Conservation (phyloP, 2,888 invertebrate genomes). For the Stenchaetothrips biformis region DNA sequence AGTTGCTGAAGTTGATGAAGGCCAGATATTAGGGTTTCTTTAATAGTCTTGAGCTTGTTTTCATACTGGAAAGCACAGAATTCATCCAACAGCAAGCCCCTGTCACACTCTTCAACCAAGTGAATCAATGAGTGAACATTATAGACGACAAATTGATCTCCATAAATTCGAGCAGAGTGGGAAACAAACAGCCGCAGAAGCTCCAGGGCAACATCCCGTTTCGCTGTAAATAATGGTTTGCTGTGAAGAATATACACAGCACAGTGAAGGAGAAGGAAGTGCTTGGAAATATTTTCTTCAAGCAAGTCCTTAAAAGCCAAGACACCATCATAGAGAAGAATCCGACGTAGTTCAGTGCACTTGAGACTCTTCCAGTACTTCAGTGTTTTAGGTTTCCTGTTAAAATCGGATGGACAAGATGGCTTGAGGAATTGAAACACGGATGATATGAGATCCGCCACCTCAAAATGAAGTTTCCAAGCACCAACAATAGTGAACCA, state of each 20-base stretch:
- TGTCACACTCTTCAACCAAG: not conserved
- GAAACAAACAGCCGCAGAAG: not conserved
- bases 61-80: not conserved
- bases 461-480: too few species aligned
- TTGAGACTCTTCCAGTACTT: not conserved
- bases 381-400: not conserved
- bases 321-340: not conserved
- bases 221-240: not conserved
- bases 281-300: not conserved
- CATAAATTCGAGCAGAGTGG: not conserved
- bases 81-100: not conserved
- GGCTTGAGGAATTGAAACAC: too few species aligned
- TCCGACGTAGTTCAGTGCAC: constrained; percentile 4
- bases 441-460: too few species aligned
- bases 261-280: constrained; percentile 6
- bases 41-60: not conserved
- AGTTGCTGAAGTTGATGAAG: not conserved
- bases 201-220: not conserved
- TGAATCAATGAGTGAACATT: not conserved
- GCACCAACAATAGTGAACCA: too few species aligned
- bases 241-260: not conserved
- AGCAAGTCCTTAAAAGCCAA: not conserved
- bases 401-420: not conserved
- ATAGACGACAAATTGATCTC: not conserved
- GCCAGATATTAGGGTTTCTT: not conserved